Percentiles rank a stretch among this genome's conserved stretches.
Conservation (phyloP, 2,113 vertebrate genomes). For the Rhinoptilus africanus region DNA sequence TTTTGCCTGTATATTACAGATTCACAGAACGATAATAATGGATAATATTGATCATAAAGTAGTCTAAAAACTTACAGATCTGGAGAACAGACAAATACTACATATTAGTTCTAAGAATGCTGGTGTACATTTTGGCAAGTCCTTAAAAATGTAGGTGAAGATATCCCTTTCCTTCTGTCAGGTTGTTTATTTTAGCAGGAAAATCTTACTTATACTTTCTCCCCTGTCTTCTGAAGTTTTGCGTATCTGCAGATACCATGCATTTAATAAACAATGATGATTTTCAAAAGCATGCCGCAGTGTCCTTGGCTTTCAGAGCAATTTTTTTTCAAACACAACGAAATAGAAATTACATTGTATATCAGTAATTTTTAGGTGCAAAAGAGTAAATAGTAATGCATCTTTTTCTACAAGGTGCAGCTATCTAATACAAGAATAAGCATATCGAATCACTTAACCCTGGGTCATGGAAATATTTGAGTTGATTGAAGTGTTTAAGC, state of each 20-base stretch:
- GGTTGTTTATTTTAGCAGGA: neutral
- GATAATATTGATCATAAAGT: neutral
- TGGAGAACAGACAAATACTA: neutral
- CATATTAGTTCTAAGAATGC: neutral
- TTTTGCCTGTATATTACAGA: neutral
- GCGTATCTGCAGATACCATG: neutral
- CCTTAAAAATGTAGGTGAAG: neutral
- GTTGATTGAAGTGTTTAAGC: neutral
- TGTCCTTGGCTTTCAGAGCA: neutral
- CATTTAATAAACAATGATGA: neutral
- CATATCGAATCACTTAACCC: neutral
- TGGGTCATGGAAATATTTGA: neutral
- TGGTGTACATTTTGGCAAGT: neutral
- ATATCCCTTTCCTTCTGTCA: neutral
- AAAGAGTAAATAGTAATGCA: neutral
- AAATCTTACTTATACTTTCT: neutral
- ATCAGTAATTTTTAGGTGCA: neutral
- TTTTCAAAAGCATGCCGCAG: neutral
- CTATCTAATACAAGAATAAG: neutral
- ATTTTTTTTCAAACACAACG: neutral
- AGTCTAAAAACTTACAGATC: neutral
- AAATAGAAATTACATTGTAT: neutral
- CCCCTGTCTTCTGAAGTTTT: neutral
- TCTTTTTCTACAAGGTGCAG: too few species aligned
- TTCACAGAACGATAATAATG: neutral